These are phyloP conservation scores for Albula glossodonta DNA, from an alignment of 2,113 vertebrate genomes.

Conservation along the genomic window DNA sequence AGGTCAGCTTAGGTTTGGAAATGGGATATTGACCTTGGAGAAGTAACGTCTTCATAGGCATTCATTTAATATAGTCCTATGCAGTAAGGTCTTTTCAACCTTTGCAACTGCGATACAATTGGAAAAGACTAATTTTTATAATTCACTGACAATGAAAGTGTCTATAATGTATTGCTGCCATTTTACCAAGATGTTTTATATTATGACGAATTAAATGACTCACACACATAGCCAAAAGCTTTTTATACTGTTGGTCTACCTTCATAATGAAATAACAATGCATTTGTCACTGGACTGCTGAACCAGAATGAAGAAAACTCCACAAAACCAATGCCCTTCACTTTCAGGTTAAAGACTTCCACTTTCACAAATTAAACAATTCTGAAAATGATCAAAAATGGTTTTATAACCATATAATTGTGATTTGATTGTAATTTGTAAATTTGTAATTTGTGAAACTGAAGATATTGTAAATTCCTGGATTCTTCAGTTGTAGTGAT, in stretches of 20 bases:
- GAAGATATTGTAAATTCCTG: neutral
- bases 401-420: neutral
- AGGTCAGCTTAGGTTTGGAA: neutral
- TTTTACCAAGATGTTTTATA: neutral
- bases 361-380: too few relatives aligned
- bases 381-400: neutral
- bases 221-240: neutral
- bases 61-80: neutral
- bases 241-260: neutral
- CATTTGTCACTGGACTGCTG: too few relatives aligned
- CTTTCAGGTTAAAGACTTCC: neutral
- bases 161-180: neutral
- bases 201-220: neutral
- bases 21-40: constrained; percentile 3
- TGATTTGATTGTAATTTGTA: neutral
- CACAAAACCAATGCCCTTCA: neutral
- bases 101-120: neutral
- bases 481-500: neutral
- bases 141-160: neutral
- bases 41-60: neutral
- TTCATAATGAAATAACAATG: too few relatives aligned
- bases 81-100: neutral
- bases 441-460: neutral
- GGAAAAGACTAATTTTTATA: neutral
- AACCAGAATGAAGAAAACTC: neutral